These are phyloP conservation scores for Phyllotis vaccarum DNA, from an alignment of 2,797 vertebrate species.

Conservation along the genomic window DNA sequence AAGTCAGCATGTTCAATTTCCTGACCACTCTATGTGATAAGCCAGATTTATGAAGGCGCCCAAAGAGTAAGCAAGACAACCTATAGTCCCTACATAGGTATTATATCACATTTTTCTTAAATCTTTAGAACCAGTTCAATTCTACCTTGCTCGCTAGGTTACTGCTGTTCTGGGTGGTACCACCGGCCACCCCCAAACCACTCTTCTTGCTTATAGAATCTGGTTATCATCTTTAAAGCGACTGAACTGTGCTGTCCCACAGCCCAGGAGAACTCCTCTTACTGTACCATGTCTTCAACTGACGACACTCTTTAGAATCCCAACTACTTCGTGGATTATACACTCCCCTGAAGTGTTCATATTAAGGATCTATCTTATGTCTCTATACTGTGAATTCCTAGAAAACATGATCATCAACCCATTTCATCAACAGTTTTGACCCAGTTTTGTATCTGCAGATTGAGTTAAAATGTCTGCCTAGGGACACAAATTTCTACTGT, in stretches of 20 bases:
- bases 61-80: not conserved
- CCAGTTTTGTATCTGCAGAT: not conserved
- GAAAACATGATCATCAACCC: not conserved
- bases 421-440: not conserved
- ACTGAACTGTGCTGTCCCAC: not conserved
- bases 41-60: not conserved
- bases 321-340: not conserved
- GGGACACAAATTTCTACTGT: not conserved
- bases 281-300: not conserved
- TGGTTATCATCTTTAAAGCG: not conserved
- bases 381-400: not conserved
- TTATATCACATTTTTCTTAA: not conserved
- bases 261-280: not conserved
- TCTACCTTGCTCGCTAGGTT: not conserved
- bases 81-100: not conserved
- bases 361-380: not conserved
- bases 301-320: not conserved
- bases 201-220: not conserved
- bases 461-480: not conserved
- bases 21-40: not conserved
- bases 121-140: not conserved
- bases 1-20: conserved; percentile 20
- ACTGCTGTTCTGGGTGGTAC: not conserved
- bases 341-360: not conserved
- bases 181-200: not conserved